phyloP scores from a whole-genome alignment of 2,888 invertebrate species.

The Pyrochroa serraticornis region DNA sequence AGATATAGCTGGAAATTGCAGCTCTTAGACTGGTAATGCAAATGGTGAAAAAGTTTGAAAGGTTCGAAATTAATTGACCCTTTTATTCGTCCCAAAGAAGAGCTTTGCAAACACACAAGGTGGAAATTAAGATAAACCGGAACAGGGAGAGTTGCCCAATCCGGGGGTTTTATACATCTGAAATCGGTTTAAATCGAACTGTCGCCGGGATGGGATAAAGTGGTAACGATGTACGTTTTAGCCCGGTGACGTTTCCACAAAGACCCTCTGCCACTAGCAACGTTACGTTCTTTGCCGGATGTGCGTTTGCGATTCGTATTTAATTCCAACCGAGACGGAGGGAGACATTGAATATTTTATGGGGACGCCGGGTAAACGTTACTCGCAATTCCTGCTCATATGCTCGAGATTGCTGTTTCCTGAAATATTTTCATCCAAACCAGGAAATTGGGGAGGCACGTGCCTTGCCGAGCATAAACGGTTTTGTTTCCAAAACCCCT shows the following conservation, averaged over 20 bases:
- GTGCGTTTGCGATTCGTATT: conserved; percentile 21
- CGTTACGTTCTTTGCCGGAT: too few relatives aligned
- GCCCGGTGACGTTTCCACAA: conserved; percentile 10
- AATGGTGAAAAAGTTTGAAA: too few relatives aligned
- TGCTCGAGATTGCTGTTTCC: conserved; percentile 9
- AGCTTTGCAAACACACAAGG: conserved; percentile 14
- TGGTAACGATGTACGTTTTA: conserved; percentile 15
- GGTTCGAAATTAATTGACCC: conserved; percentile 17
- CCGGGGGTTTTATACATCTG: conserved; percentile 4
- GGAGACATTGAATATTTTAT: conserved; percentile 22
- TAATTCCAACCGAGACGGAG: conserved; percentile 2
- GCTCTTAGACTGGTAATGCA: too few relatives aligned
- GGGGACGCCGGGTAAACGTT: neutral
- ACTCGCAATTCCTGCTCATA: neutral
- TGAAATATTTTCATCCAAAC: conserved; percentile 3
- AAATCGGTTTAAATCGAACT: conserved; percentile 23
- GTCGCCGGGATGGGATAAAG: conserved; percentile 9
- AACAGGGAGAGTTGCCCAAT: neutral
- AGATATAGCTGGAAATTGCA: too few relatives aligned
- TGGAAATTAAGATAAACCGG: conserved; percentile 17
- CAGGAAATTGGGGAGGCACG: conserved; percentile 9
- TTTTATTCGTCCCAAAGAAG: conserved; percentile 12
- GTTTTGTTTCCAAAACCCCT: neutral
- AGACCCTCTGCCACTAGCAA: conserved; percentile 1
- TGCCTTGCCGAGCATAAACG: conserved; percentile 3